Evolutionary conservation across 2,113 vertebrate species (phyloP).

Genomic region (Pavo muticus): DNA sequence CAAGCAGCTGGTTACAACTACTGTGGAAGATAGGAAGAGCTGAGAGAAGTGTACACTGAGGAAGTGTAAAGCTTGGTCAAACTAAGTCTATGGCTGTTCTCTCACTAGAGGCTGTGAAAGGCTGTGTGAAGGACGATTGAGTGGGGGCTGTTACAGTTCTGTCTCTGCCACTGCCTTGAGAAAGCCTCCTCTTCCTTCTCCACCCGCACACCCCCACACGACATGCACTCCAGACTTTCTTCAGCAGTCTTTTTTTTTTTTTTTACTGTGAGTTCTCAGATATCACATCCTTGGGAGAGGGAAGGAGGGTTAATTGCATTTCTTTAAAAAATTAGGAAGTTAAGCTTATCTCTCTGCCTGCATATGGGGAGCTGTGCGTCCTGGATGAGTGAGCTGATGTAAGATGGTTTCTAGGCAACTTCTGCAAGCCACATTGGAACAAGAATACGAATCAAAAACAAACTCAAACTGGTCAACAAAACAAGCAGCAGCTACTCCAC

Average conservation of each 20-base stretch:
- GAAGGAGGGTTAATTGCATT: slow-evolving; percentile 49
- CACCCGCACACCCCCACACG: background rate
- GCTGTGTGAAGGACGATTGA: background rate
- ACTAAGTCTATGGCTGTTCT: background rate
- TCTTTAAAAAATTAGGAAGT: slow-evolving; percentile 52
- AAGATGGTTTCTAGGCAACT: slow-evolving; percentile 73
- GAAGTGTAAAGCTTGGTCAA: background rate
- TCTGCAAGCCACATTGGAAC: slow-evolving; percentile 41
- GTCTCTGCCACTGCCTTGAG: background rate
- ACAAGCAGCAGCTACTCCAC: slow-evolving; percentile 11
- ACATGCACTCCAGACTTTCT: background rate
- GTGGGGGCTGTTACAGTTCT: background rate
- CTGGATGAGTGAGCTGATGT: slow-evolving; percentile 40
- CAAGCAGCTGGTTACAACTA: background rate
- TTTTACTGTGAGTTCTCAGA: background rate
- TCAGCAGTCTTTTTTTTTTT: background rate
- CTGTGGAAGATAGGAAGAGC: fast-evolving
- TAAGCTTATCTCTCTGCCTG: slow-evolving; percentile 70
- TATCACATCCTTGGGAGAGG: background rate
- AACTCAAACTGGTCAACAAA: slow-evolving; percentile 46
- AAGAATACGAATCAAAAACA: slow-evolving; percentile 3
- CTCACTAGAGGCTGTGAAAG: background rate
- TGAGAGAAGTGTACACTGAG: background rate
- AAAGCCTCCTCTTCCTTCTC: background rate
- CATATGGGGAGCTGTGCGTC: slow-evolving; percentile 39